Evolutionary conservation across 2,888 invertebrate species (phyloP).

Genomic region (Furcula furcula): DNA sequence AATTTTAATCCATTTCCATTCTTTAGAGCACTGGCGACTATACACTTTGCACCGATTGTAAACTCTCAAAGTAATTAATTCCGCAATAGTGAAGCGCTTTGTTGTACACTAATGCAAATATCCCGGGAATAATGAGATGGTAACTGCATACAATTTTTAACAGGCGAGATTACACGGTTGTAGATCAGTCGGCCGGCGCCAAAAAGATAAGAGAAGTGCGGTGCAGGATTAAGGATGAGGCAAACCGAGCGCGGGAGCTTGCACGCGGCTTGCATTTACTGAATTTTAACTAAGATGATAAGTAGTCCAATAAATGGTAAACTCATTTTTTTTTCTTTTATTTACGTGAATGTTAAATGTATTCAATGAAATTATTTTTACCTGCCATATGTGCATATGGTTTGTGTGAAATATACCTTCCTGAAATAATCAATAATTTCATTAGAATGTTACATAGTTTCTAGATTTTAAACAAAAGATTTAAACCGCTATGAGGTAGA

Average conservation of each 20-base stretch:
- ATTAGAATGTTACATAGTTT: too few relatives aligned
- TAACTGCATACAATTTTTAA: constrained; percentile 70
- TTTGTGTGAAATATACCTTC: too few relatives aligned
- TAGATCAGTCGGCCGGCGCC: constrained; percentile 57
- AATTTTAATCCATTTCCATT: too few relatives aligned
- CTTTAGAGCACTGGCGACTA: too few relatives aligned
- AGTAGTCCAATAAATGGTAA: too few relatives aligned
- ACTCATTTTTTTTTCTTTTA: too few relatives aligned
- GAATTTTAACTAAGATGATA: constrained; percentile 39
- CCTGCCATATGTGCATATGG: too few relatives aligned
- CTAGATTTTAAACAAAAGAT: too few relatives aligned
- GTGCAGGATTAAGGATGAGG: constrained; percentile 64
- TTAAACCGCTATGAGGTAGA: too few relatives aligned
- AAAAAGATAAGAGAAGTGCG: constrained; percentile 62
- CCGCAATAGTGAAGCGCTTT: constrained; percentile 4
- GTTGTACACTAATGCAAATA: constrained; percentile 62
- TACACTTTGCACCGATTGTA: background rate
- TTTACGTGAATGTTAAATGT: too few relatives aligned
- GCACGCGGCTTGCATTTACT: constrained; percentile 48
- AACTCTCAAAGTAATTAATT: background rate
- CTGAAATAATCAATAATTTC: too few relatives aligned
- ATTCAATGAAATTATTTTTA: too few relatives aligned
- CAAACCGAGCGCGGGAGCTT: constrained; percentile 59
- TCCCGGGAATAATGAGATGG: constrained; percentile 61
- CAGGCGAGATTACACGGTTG: constrained; percentile 35